These are phyloP conservation scores for Plectrocnemia conspersa DNA, from an alignment of 1,140 invertebrate genomes.

Conservation along the genomic window DNA sequence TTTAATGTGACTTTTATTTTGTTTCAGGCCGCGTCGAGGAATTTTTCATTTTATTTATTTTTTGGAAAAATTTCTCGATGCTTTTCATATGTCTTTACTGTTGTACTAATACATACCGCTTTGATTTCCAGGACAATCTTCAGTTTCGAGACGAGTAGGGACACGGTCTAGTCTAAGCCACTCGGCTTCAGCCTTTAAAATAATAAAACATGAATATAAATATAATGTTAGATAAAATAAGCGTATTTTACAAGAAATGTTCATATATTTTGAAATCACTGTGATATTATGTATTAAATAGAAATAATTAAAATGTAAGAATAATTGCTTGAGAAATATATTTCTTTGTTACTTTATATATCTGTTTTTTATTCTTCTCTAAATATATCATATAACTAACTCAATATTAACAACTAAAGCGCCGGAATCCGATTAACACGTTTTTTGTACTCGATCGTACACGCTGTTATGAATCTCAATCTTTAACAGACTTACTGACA, in stretches of 20 bases:
- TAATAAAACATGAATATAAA: slow-evolving; percentile 38
- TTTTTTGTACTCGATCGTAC: too few species aligned
- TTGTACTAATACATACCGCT: slow-evolving; percentile 47
- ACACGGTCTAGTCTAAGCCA: slow-evolving; percentile 53
- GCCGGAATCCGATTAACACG: too few species aligned
- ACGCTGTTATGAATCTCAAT: too few species aligned
- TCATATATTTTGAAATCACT: too few species aligned
- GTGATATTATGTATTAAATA: slow-evolving; percentile 45
- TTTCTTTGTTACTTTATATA: too few species aligned
- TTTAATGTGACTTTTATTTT: too few species aligned
- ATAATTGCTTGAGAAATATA: too few species aligned
- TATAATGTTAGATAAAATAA: slow-evolving; percentile 1
- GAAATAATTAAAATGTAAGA: too few species aligned
- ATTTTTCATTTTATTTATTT: slow-evolving; percentile 5
- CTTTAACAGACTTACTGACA: too few species aligned
- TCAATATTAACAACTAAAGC: too few species aligned
- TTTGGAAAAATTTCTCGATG: not conserved
- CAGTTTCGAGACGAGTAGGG: slow-evolving; percentile 52
- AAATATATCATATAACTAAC: too few species aligned
- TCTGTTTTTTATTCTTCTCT: too few species aligned
- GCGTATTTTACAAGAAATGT: not conserved
- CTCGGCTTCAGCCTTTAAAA: slow-evolving; percentile 53
- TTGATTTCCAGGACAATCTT: slow-evolving; percentile 52
- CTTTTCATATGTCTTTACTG: not conserved
- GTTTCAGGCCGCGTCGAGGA: slow-evolving; percentile 16